Evolutionary conservation across 2,797 vertebrate species (phyloP).

Genomic region (Poeciliopsis turneri): DNA sequence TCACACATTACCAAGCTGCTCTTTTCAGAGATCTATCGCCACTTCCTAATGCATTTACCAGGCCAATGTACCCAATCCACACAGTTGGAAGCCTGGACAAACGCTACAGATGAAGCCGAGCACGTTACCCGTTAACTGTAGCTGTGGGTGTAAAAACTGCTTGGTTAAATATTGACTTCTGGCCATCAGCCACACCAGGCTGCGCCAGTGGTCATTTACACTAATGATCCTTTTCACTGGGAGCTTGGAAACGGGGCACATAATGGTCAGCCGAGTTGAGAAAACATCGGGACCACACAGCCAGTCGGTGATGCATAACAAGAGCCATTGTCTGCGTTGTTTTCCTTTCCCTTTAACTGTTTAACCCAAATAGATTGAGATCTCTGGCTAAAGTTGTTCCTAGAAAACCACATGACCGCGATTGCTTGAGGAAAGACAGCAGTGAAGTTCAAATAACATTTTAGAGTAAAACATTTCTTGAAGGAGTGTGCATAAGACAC

Average conservation of each 20-base stretch:
- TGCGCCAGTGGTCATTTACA: slow-evolving; percentile 67
- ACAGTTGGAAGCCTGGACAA: slow-evolving; percentile 2
- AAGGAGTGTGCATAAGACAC: too few species aligned
- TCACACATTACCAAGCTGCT: slow-evolving; percentile 24
- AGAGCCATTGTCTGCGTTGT: slow-evolving; percentile 59
- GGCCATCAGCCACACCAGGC: slow-evolving; percentile 53
- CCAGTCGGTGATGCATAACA: slow-evolving; percentile 49
- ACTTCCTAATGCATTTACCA: slow-evolving; percentile 22
- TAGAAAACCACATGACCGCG: slow-evolving; percentile 30
- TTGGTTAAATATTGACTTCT: slow-evolving; percentile 71
- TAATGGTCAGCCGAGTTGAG: slow-evolving; percentile 51
- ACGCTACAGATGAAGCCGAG: background rate
- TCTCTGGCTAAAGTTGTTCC: slow-evolving; percentile 48
- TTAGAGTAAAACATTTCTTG: background rate
- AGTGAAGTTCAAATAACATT: slow-evolving; percentile 4
- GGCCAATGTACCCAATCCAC: background rate
- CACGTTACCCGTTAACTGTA: slow-evolving; percentile 32
- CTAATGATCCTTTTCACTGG: slow-evolving; percentile 69
- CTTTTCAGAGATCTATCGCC: slow-evolving; percentile 22
- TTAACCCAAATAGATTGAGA: slow-evolving; percentile 46
- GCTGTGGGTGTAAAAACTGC: slow-evolving; percentile 45
- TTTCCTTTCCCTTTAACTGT: slow-evolving; percentile 52
- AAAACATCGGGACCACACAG: slow-evolving; percentile 54
- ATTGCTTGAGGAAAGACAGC: slow-evolving; percentile 27
- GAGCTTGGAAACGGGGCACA: slow-evolving; percentile 65